Base-by-base conservation (phyloP, 2,888 invertebrate species). In the Ophion costatus region DNA sequence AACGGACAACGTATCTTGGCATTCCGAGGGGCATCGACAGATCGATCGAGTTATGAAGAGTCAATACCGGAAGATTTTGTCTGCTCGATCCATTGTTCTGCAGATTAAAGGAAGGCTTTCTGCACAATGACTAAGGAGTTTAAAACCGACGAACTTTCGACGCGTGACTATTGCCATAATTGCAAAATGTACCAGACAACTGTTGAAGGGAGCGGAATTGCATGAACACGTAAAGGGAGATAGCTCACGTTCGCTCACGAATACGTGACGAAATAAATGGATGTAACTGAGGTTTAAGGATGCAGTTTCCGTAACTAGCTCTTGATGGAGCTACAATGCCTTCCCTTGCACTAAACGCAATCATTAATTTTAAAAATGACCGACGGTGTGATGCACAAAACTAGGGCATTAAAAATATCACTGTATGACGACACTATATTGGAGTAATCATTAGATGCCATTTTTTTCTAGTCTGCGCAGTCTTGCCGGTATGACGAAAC, bases 231-330 rank as follows among this genome's bases (percentile, higher is more conserved):
- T 17, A 20, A 11, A 45, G 63, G 45, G 11, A 42, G 45, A 14
- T 56, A 51, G 11, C 22, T 63, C 20, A 29, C 78, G 33, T 33
- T 33, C 64, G 33, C 64, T n/a, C 38, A 75, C 57, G 66, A 74
- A n/a, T 51, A 38, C 64, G 66, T 24, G 38, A 45, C 33, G 24
- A 67, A 69, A 66, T 71, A 80, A 83, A 57, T 64, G 33, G 75
- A 57, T 14, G n/a, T 59, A 80, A 66, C 57, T 59, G 70, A 83
- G 70, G 76, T 79, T 71, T 33, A 71, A 83, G 75, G 51, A 64
- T 74, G 79, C 70, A 66, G 33, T 69, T n/a, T 74, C 1, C 20
- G 20, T 22, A 42, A 67, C 33, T 20, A 45, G 14, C 42, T 70
- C 33, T 6, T 57, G 9, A 67, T 22, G 17, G 38, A 38, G 7